Base-by-base conservation (phyloP, 2,888 invertebrate genomes). In the Gryllus longicercus region DNA sequence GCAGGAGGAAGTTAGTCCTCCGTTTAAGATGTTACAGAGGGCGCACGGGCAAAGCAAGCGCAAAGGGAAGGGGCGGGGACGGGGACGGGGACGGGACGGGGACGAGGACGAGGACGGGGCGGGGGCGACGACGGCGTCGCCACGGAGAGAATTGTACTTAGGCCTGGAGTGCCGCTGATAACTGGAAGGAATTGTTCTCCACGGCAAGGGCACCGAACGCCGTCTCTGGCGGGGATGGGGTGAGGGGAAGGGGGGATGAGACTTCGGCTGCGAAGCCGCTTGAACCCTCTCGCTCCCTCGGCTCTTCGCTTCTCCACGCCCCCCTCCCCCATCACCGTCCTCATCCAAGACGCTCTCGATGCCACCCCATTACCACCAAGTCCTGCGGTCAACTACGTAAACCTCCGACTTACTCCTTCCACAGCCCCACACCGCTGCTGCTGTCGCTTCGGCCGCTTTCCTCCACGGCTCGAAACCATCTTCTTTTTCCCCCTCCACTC, bases 131-230 rank as follows among this genome's bases (percentile, higher is more conserved):
- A 14, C 2, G 63, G n/a, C 38, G 38, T 8, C 38, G 38, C 38
- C 38, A 38, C 38, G 38, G 38, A 38, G 38, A 38, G 38, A 63
- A 63, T 63, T n/a, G 63, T 63, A 63, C n/a, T 63, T 63, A 63
- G 63, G 63, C 63, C 63, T 63, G 63, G 63, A 18, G 63, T 63
- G 63, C 63, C 63, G n/a, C 63, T 63, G 63, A 63, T 63, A 63
- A 63, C 63, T 63, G 63, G 63, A 63, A 18, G 63, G 63, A n/a
- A 63, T 63, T 63, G 63, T 63, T 63, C 63, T 63, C 63, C n/a
- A 63, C 63, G 63, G 63, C 63, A n/a, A 2, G 63, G 38, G 38
- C 38, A 38, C 38, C 38, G 38, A 38, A 38, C 38, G 38, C 38
- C 38, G 38, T 38, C 38, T 38, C 38, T 8, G 38, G 0, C 38